Conservation (phyloP, 2,888 invertebrate genomes). For the Heliconius charithonia region DNA sequence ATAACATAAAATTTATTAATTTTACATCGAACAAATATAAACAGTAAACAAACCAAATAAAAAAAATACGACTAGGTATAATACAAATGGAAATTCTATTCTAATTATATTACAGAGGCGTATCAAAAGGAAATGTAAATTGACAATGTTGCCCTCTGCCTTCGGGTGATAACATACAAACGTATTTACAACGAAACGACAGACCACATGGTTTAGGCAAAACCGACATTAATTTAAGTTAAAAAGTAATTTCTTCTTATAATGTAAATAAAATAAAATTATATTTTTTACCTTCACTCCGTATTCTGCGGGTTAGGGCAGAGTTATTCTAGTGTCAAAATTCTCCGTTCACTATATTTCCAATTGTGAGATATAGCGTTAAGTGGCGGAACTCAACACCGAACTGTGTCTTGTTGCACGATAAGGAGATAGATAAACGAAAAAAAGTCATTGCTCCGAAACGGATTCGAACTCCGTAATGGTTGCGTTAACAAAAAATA, state of each 20-base stretch:
- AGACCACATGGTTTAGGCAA: slow-evolving; percentile 31
- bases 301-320: too few relatives aligned
- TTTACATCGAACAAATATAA: not conserved
- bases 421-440: too few relatives aligned
- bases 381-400: too few relatives aligned
- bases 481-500: not conserved
- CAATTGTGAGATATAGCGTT: too few relatives aligned
- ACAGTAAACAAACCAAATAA: not conserved
- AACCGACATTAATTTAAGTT: slow-evolving; percentile 32
- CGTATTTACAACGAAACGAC: slow-evolving; percentile 33
- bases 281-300: too few relatives aligned
- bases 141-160: slow-evolving; percentile 29
- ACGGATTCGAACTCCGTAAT: too few relatives aligned
- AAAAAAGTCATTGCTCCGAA: too few relatives aligned
- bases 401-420: too few relatives aligned
- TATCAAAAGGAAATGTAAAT: slow-evolving; percentile 35
- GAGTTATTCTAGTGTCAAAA: too few relatives aligned
- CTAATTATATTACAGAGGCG: slow-evolving; percentile 6
- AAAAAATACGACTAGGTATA: not conserved
- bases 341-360: too few relatives aligned
- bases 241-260: slow-evolving; percentile 30
- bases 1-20: not conserved
- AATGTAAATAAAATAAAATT: slow-evolving; percentile 22
- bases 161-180: slow-evolving; percentile 31
- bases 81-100: not conserved